These are phyloP conservation scores for Dendronephthya gigantea DNA, from an alignment of 64 coral and sea anemone genomes.

Conservation along the genomic window DNA sequence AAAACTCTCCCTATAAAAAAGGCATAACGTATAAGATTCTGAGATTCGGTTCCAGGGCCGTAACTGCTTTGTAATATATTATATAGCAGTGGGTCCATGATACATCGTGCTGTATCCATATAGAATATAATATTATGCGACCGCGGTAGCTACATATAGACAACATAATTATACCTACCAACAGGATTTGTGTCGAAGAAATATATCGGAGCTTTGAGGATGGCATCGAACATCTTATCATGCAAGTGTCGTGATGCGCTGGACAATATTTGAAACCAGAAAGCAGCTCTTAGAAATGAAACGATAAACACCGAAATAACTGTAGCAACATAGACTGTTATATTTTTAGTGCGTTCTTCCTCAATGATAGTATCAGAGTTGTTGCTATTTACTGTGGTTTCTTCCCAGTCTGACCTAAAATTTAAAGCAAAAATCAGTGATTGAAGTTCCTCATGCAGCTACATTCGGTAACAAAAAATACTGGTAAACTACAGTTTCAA, in stretches of 20 bases:
- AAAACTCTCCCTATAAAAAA: background rate
- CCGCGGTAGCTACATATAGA: background rate
- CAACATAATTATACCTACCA: conserved; percentile 37
- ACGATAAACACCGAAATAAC: conserved; percentile 29
- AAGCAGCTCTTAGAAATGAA: conserved; percentile 24
- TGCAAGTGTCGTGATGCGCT: conserved; percentile 67
- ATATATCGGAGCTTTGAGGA: conserved; percentile 72
- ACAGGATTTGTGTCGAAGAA: conserved; percentile 98
- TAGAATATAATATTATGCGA: background rate
- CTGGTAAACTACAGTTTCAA: too few relatives aligned
- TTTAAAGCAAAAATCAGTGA: background rate
- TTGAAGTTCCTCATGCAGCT: too few relatives aligned
- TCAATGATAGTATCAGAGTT: background rate
- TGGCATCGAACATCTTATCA: conserved; percentile 67
- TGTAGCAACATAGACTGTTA: conserved; percentile 34
- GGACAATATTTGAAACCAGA: conserved; percentile 42
- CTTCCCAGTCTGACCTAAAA: conserved; percentile 11
- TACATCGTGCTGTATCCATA: too few relatives aligned
- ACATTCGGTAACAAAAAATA: too few relatives aligned
- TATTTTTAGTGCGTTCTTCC: conserved; percentile 33
- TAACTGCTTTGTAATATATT: background rate
- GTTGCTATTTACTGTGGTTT: background rate
- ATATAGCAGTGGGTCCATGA: background rate
- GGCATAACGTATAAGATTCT: too few relatives aligned
- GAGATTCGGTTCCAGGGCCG: background rate